phyloP scores from a whole-genome alignment of 1,140 invertebrate species.

The Megalonaias nervosa region DNA sequence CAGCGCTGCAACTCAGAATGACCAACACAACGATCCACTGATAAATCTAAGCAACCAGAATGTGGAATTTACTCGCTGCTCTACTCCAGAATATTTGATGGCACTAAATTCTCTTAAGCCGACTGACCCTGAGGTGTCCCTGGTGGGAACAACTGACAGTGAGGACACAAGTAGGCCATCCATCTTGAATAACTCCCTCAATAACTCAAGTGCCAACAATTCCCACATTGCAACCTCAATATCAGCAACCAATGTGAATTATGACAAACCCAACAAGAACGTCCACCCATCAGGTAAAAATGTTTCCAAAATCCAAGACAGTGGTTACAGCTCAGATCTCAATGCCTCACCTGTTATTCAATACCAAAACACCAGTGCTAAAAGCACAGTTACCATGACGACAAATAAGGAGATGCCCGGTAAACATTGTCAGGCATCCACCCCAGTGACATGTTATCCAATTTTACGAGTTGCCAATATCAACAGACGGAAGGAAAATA shows the following conservation, averaged over 20 bases:
- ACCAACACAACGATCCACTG: slow-evolving; percentile 10
- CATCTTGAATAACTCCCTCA: not conserved
- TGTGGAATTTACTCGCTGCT: slow-evolving; percentile 40
- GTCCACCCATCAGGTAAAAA: no score
- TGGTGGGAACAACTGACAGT: not conserved
- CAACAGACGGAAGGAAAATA: slow-evolving; percentile 10
- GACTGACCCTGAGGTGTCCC: slow-evolving; percentile 7
- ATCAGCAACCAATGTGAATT: slow-evolving; percentile 16
- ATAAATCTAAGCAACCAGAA: slow-evolving; percentile 11
- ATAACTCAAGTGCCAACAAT: slow-evolving; percentile 1
- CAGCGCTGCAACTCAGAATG: no score
- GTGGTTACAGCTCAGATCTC: slow-evolving; percentile 51
- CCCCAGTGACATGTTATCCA: slow-evolving; percentile 13
- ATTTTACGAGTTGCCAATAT: slow-evolving; percentile 11
- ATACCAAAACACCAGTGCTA: slow-evolving; percentile 7
- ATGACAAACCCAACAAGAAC: slow-evolving; percentile 15
- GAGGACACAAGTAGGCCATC: slow-evolving; percentile 10
- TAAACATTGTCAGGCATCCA: slow-evolving; percentile 26
- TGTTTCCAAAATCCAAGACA: slow-evolving; percentile 32
- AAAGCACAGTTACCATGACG: not conserved
- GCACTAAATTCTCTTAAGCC: slow-evolving; percentile 36
- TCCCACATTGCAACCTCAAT: slow-evolving; percentile 6
- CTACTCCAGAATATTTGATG: slow-evolving; percentile 46
- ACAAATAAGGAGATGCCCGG: slow-evolving; percentile 3
- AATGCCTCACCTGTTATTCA: slow-evolving; percentile 40